Conservation (phyloP, 2,888 invertebrate genomes). For the Hesperia comma region DNA sequence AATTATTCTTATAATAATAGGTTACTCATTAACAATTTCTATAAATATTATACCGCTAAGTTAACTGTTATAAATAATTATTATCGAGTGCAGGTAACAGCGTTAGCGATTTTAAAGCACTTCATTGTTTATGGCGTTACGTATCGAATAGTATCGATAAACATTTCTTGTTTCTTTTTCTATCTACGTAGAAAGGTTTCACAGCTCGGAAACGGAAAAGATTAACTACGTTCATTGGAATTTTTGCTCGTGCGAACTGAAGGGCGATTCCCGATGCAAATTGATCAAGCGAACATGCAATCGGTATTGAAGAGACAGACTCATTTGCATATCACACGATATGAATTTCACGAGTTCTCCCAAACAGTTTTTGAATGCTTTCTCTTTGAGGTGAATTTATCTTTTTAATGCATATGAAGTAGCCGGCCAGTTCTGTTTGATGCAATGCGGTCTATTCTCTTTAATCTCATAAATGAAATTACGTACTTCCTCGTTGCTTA, state of each 20-base stretch:
- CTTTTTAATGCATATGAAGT: conserved; percentile 22
- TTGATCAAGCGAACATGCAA: conserved; percentile 36
- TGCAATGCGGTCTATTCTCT: background rate
- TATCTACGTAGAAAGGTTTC: background rate
- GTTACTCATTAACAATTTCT: too few relatives aligned
- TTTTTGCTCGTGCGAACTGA: conserved; percentile 27
- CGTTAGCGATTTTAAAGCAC: too few relatives aligned
- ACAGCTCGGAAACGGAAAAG: background rate
- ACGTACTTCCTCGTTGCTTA: background rate
- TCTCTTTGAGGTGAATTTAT: conserved; percentile 19
- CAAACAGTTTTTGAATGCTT: conserved; percentile 16
- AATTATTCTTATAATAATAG: too few relatives aligned
- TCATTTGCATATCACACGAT: conserved; percentile 34
- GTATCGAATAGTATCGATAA: too few relatives aligned
- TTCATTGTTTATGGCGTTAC: too few relatives aligned
- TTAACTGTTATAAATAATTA: too few relatives aligned
- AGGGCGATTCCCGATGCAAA: conserved; percentile 31
- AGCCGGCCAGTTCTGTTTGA: background rate
- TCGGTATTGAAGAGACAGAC: conserved; percentile 33
- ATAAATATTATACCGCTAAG: too few relatives aligned
- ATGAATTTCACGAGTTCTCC: conserved; percentile 30
- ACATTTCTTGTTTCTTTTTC: too few relatives aligned
- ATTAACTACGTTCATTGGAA: conserved; percentile 18
- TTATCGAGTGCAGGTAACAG: too few relatives aligned
- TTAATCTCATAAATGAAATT: conserved; percentile 4